Evolutionary conservation across 37 sponge, comb jelly and placozoan species (phyloP).

Genomic region (Eunapius fragilis): DNA sequence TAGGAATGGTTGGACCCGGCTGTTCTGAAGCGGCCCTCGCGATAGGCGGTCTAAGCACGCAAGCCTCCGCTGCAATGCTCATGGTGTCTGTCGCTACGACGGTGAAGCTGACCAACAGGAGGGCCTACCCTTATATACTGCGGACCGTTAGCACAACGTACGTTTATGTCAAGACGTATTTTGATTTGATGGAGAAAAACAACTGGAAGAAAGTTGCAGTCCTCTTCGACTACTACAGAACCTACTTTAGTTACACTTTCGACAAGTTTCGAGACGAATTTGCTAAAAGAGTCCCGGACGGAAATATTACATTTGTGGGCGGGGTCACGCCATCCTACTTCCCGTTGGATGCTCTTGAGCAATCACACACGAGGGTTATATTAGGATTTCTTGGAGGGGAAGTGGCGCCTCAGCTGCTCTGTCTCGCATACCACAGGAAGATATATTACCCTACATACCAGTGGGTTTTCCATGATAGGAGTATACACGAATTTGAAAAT

Average conservation of each 20-base stretch:
- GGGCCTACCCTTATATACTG: background rate
- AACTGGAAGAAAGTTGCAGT: background rate
- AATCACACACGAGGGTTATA: background rate
- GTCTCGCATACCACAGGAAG: constrained; percentile 15
- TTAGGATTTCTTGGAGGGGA: constrained; percentile 3
- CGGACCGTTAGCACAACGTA: background rate
- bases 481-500: background rate
- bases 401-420: constrained; percentile 18
- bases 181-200: background rate
- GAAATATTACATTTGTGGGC: background rate
- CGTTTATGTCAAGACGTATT: background rate
- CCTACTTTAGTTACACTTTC: background rate
- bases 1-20: constrained; percentile 43
- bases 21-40: constrained; percentile 19
- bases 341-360: constrained; percentile 5
- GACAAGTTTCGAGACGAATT: background rate
- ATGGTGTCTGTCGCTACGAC: background rate
- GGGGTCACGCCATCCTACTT: background rate
- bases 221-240: background rate
- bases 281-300: background rate
- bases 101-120: background rate
- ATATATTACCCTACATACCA: constrained; percentile 40
- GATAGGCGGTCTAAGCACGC: constrained; percentile 6
- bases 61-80: background rate
- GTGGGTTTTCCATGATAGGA: constrained; percentile 40